Base-by-base conservation (phyloP, 2,888 invertebrate genomes). In the Therioaphis trifolii region DNA sequence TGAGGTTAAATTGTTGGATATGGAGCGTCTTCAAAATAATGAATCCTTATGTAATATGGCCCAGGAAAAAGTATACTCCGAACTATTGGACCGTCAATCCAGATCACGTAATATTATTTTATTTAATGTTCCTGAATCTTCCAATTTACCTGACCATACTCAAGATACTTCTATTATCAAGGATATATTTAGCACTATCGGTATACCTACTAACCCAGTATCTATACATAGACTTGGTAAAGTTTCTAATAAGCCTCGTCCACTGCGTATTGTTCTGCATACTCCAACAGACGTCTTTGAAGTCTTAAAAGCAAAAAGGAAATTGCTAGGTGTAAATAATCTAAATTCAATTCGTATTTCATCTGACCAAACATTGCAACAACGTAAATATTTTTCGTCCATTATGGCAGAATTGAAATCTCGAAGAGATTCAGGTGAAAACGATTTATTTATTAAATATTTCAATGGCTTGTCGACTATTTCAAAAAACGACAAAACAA, bases 281-380 rank as follows among this genome's bases (percentile, higher is more conserved):
- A 5, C 4, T 1, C 27, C 27, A 27, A 7, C n/a, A 61, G 2
- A 27, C 4, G 68, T 40, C n/a, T 68, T 68, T 68, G n/a, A 40
- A n/a, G 40, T 68, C 40, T 68, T 68, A 43, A 68, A 68, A 68
- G 40, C 21, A 40, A 68, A 68, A 68, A 9, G 68, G 2, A 43
- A 68, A 43, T 40, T 68, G 18, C n/a, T n/a, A 21, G 4, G 1
- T 68, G 14, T 40, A 40, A 21, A 40, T 7, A 40, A 21, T 40
- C n/a, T 58, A 5, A 58, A 11, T 24, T 24, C 18, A 7, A 40
- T 40, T n/a, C 40, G 68, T 9, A 40, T 40, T 68, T 68, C n/a
- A 18, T 68, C 68, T 11, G 40, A 21, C 7, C 40, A 24, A 68
- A 68, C 40, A 3, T 40, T n/a, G 7, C 68, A n/a, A 40, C 68